Evolutionary conservation across 2,888 invertebrate genomes (phyloP).

Genomic region (Agriopis aurantiaria): DNA sequence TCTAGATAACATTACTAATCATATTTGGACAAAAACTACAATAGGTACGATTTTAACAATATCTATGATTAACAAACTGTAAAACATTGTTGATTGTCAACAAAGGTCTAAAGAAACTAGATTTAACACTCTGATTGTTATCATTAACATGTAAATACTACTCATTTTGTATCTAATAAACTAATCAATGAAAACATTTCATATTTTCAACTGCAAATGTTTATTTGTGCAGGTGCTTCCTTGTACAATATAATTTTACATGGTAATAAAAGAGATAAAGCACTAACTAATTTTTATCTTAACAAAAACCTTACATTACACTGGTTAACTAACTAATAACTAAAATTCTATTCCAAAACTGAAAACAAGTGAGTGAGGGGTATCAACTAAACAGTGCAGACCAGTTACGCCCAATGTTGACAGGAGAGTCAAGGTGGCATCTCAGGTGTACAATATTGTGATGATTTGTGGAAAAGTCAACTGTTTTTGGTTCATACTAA

Average conservation of each 20-base stretch:
- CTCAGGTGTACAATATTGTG: no score
- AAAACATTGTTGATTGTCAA: conserved; percentile 58
- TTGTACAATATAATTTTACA: conserved; percentile 31
- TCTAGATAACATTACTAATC: conserved; percentile 49
- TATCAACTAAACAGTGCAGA: not conserved
- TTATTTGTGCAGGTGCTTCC: conserved; percentile 45
- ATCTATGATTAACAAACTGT: conserved; percentile 54
- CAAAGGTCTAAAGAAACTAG: conserved; percentile 52
- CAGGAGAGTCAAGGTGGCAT: no score
- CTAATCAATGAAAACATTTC: conserved; percentile 40
- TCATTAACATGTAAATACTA: conserved; percentile 41
- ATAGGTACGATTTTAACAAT: conserved; percentile 55
- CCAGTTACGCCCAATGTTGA: not conserved
- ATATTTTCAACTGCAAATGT: conserved; percentile 39
- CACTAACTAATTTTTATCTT: conserved; percentile 38
- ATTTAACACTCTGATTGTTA: conserved; percentile 47
- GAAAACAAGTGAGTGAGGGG: not conserved
- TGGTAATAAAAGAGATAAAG: conserved; percentile 30
- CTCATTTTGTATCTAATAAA: conserved; percentile 29
- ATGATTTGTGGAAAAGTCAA: no score
- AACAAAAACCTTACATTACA: conserved; percentile 40
- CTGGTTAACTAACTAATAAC: conserved; percentile 22
- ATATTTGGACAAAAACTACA: conserved; percentile 54
- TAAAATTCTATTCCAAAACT: conserved; percentile 4
- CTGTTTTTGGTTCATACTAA: no score